phyloP scores from a whole-genome alignment of 2,888 invertebrate genomes.

The Synanthedon formicaeformis region DNA sequence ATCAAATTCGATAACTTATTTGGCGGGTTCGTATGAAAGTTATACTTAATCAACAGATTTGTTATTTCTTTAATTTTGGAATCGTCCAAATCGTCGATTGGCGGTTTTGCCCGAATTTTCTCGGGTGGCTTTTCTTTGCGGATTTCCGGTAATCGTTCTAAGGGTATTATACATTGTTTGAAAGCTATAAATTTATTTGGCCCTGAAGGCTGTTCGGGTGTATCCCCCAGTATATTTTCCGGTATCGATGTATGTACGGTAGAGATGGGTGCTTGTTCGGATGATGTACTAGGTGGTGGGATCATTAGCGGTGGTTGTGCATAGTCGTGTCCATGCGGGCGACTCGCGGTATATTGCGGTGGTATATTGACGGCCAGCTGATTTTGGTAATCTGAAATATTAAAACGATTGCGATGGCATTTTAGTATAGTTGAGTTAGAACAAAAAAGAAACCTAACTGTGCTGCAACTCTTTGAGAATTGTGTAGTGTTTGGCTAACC shows the following conservation, averaged over 20 bases:
- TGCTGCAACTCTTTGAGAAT: too few species aligned
- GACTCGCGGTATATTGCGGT: neutral
- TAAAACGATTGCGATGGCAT: neutral
- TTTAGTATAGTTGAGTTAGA: too few species aligned
- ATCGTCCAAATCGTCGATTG: constrained; percentile 10
- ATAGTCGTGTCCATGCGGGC: neutral
- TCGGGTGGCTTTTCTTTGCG: neutral
- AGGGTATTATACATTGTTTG: constrained; percentile 5
- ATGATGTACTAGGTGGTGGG: neutral
- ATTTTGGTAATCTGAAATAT: neutral
- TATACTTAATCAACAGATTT: constrained; percentile 26
- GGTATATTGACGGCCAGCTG: neutral
- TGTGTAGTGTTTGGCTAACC: too few species aligned
- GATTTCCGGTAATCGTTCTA: neutral
- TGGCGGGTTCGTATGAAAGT: constrained; percentile 19
- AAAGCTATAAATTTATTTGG: neutral
- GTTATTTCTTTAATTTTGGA: constrained; percentile 26
- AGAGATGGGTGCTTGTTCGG: too few species aligned
- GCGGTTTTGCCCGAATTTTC: neutral
- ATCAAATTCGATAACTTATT: constrained; percentile 19
- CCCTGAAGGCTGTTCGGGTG: neutral
- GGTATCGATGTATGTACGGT: neutral
- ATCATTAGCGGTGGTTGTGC: neutral
- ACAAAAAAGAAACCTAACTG: too few species aligned
- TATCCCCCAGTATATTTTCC: neutral